Evolutionary conservation across 2,888 invertebrate species (phyloP).

Genomic region (Epirrhoe alternata): DNA sequence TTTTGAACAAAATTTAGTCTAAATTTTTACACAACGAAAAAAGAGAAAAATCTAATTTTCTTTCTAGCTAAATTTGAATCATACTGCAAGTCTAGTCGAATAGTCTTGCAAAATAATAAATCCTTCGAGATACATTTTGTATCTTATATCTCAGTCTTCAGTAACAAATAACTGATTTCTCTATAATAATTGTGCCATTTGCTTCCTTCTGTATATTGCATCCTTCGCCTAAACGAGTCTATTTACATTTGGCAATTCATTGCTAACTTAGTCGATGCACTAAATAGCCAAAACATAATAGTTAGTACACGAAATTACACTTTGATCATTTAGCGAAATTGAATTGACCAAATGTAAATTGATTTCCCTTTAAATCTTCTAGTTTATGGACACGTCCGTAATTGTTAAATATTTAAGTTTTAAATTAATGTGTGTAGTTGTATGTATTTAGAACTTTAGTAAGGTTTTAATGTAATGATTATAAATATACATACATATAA

Average conservation of each 20-base stretch:
- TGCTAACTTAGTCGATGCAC: neutral
- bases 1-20: neutral
- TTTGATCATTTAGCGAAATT: neutral
- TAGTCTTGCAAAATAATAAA: neutral
- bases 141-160: neutral
- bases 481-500: constrained; percentile 19
- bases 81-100: neutral
- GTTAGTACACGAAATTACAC: neutral
- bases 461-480: constrained; percentile 40
- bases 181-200: constrained; percentile 74
- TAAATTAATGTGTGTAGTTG: constrained; percentile 56
- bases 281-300: constrained; percentile 15
- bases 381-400: constrained; percentile 71
- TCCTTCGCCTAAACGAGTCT: constrained; percentile 51
- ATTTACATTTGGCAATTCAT: neutral
- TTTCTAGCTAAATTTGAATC: neutral
- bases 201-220: constrained; percentile 77
- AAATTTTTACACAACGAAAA: neutral
- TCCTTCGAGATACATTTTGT: neutral
- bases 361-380: constrained; percentile 33
- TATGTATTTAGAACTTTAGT: constrained; percentile 57
- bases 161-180: constrained; percentile 37
- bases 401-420: constrained; percentile 57
- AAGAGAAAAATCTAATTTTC: neutral
- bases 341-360: neutral